Evolutionary conservation across 2,888 invertebrate species (phyloP).

Genomic region (Eupithecia tripunctaria): DNA sequence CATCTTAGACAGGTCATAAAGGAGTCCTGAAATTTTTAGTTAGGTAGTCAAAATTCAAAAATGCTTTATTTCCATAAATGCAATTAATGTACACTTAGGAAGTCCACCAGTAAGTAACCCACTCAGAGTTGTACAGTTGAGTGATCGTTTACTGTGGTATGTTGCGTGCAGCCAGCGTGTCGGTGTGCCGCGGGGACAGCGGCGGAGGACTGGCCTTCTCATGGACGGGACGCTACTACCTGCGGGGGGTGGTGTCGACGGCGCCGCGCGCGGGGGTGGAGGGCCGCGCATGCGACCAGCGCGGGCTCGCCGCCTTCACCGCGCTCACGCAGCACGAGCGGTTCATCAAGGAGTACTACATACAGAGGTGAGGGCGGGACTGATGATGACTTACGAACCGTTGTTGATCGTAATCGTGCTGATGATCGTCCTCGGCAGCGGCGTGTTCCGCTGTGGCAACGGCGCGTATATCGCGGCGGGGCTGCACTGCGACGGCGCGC

Average conservation of each 20-base stretch:
- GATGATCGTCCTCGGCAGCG: not conserved
- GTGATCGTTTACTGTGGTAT: too few relatives aligned
- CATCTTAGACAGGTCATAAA: too few relatives aligned
- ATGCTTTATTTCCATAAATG: too few relatives aligned
- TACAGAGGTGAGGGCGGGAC: not conserved
- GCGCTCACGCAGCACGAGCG: slow-evolving; percentile 6
- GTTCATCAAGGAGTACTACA: slow-evolving; percentile 8
- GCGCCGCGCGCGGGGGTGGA: slow-evolving; percentile 10
- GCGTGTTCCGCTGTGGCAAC: slow-evolving; percentile 9
- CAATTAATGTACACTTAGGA: too few relatives aligned
- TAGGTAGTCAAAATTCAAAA: too few relatives aligned
- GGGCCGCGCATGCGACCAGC: slow-evolving; percentile 10
- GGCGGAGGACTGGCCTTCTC: slow-evolving; percentile 8
- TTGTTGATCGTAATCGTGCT: too few relatives aligned
- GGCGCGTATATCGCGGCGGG: slow-evolving; percentile 9
- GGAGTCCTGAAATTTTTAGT: too few relatives aligned
- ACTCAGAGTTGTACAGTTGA: too few relatives aligned
- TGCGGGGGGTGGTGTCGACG: slow-evolving; percentile 26
- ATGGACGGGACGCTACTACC: slow-evolving; percentile 9
- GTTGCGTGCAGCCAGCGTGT: slow-evolving; percentile 7
- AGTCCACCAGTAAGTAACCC: too few relatives aligned
- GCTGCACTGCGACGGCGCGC: slow-evolving; percentile 11
- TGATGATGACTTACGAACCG: too few relatives aligned
- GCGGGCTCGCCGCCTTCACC: slow-evolving; percentile 11
- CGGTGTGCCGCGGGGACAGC: slow-evolving; percentile 12